phyloP scores from a whole-genome alignment of 2,113 vertebrate species.

The Bos indicus region DNA sequence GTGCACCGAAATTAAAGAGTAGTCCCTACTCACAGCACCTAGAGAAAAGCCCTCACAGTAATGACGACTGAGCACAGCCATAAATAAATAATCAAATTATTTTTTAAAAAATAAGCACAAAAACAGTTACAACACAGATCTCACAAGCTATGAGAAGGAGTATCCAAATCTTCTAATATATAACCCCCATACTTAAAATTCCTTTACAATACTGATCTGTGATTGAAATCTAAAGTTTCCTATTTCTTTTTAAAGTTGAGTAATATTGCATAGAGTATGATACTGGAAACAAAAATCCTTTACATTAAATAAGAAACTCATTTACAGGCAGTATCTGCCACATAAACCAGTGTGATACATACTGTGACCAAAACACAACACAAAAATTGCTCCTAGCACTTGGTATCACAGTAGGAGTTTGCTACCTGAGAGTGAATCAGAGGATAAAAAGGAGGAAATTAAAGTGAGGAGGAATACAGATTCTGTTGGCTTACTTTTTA shows the following conservation, averaged over 20 bases:
- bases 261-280: not conserved
- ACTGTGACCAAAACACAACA: not conserved
- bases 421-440: not conserved
- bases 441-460: not conserved
- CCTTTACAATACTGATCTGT: not conserved
- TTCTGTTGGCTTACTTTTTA: not conserved
- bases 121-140: not conserved
- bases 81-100: not conserved
- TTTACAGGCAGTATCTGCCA: not conserved
- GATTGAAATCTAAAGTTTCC: not conserved
- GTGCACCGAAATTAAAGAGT: rapidly evolving
- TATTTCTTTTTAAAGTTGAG: not conserved
- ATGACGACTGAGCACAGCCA: not conserved
- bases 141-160: not conserved
- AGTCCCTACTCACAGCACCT: not conserved
- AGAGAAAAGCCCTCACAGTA: not conserved
- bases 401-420: not conserved
- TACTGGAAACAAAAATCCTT: not conserved
- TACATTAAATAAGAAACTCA: not conserved
- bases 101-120: not conserved
- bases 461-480: not conserved
- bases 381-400: not conserved
- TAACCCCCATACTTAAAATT: not conserved
- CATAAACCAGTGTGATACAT: not conserved
- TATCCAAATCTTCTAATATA: not conserved